A percentile compares a stretch with the other conserved stretches of the same genome.
Conservation (phyloP, 1,140 invertebrate genomes). For the Agrypnia vestita region DNA sequence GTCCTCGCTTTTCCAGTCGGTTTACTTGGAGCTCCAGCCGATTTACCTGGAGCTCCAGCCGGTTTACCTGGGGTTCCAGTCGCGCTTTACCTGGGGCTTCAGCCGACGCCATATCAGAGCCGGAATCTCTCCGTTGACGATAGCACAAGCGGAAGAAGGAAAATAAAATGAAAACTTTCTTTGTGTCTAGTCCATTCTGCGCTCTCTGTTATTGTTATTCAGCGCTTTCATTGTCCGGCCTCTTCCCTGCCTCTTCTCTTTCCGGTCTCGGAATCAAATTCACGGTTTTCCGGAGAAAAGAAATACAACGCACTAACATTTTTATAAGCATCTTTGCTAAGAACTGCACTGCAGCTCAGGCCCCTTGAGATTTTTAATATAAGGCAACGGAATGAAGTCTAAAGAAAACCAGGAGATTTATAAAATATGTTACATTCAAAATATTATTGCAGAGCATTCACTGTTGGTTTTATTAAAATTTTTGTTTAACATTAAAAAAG, state of each 20-base stretch:
- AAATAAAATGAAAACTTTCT: slow-evolving; percentile 27
- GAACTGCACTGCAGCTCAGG: too few species aligned
- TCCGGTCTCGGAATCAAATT: background rate
- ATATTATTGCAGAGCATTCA: too few species aligned
- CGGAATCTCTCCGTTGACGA: background rate
- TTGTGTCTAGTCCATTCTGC: slow-evolving; percentile 11
- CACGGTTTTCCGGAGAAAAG: background rate
- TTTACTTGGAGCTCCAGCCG: too few species aligned
- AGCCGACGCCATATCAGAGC: background rate
- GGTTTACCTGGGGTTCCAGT: too few species aligned
- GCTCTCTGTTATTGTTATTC: slow-evolving; percentile 11
- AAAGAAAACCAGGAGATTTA: too few species aligned
- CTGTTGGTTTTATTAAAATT: too few species aligned
- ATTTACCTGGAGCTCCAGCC: background rate
- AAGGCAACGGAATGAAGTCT: too few species aligned
- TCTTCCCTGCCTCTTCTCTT: background rate
- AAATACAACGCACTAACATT: background rate
- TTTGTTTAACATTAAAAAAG: too few species aligned
- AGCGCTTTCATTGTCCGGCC: slow-evolving; percentile 5
- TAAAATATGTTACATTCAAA: too few species aligned
- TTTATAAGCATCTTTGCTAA: too few species aligned
- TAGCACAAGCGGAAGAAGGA: background rate
- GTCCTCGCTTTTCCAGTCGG: too few species aligned
- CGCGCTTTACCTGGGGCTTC: background rate
- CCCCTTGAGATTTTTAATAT: too few species aligned